Conservation (phyloP, 2,113 vertebrate genomes). For the Antechinus stuartii region DNA sequence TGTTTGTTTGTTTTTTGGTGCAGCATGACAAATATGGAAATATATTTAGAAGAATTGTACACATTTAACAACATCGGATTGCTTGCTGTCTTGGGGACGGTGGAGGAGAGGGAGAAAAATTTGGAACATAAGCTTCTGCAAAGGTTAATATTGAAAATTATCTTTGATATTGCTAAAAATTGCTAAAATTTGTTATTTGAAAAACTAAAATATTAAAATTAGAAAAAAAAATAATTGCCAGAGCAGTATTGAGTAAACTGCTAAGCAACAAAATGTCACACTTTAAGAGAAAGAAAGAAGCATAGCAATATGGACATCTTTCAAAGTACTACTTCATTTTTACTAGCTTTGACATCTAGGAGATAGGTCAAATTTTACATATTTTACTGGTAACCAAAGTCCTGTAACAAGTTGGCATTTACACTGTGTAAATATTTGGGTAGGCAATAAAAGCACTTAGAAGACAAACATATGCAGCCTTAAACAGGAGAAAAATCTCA, state of each 20-base stretch:
- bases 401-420: slow-evolving; percentile 25
- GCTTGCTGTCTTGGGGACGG: too few species aligned
- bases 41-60: too few species aligned
- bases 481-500: not conserved
- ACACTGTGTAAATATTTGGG: slow-evolving; percentile 63
- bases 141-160: too few species aligned
- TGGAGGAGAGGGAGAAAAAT: too few species aligned
- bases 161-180: too few species aligned
- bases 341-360: slow-evolving; percentile 50
- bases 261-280: not conserved
- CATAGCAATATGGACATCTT: slow-evolving; percentile 40
- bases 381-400: slow-evolving; percentile 64
- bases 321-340: slow-evolving; percentile 47
- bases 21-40: too few species aligned
- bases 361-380: slow-evolving; percentile 69
- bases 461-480: slow-evolving; percentile 32
- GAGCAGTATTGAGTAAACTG: not conserved
- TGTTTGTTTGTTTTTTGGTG: too few species aligned
- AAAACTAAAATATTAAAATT: too few species aligned
- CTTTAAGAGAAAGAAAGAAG: slow-evolving; percentile 49
- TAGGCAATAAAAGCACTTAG: slow-evolving; percentile 57
- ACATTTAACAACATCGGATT: too few species aligned
- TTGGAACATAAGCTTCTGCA: too few species aligned
- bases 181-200: too few species aligned
- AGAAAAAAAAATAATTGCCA: not conserved